A percentile compares a stretch with the other conserved stretches of the same genome.
Evolutionary conservation across 2,888 invertebrate species (phyloP).

Genomic region (Hermodice carunculata): DNA sequence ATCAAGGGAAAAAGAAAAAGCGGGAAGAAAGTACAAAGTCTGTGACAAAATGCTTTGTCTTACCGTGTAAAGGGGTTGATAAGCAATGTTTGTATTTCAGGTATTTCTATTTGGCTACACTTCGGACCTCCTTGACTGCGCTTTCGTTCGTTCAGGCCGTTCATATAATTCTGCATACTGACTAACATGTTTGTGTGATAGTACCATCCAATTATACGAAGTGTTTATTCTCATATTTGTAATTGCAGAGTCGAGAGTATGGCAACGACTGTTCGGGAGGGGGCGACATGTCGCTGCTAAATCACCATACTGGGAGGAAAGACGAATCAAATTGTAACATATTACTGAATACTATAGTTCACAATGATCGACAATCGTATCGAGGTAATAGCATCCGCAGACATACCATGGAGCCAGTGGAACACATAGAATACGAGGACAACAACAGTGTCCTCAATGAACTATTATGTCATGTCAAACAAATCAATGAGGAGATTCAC

Average conservation of each 20-base stretch:
- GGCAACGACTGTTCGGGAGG: constrained; percentile 11
- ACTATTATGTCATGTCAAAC: constrained; percentile 35
- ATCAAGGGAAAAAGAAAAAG: no score
- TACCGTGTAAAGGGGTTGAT: no score
- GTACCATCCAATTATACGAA: no score
- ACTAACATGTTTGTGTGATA: neutral
- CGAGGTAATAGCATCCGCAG: neutral
- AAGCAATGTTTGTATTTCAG: no score
- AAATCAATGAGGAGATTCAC: constrained; percentile 40
- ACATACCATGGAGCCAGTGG: neutral
- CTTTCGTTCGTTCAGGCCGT: neutral
- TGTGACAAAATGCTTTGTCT: no score
- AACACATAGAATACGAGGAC: neutral
- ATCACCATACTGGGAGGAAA: constrained; percentile 16
- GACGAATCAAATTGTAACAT: constrained; percentile 33
- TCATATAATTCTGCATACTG: neutral
- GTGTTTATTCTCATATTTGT: neutral
- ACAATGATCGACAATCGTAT: constrained; percentile 4
- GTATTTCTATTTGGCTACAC: no score
- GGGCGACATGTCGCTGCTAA: constrained; percentile 21
- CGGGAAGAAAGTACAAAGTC: no score
- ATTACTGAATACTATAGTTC: constrained; percentile 28
- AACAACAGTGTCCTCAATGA: constrained; percentile 22
- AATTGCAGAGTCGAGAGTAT: constrained; percentile 16
- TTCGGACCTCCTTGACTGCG: no score